phyloP scores from a whole-genome alignment of 2,113 vertebrate species.

The Cranoglanis bouderius region DNA sequence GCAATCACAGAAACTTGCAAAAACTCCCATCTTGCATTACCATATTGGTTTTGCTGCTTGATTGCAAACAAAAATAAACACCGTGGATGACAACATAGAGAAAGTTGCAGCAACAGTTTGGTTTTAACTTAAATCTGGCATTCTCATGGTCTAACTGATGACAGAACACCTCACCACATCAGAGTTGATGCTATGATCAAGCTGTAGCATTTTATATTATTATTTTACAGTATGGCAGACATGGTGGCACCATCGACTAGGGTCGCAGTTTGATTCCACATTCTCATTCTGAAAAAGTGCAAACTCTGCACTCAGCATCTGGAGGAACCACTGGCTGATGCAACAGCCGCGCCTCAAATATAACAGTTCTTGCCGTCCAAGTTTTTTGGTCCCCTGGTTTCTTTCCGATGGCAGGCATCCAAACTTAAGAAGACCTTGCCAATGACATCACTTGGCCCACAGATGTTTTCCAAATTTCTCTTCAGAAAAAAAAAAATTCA shows the following conservation, averaged over 20 bases:
- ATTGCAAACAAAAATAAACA: constrained; percentile 22
- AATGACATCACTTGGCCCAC: constrained; percentile 69
- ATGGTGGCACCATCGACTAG: constrained; percentile 55
- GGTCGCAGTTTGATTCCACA: constrained; percentile 33
- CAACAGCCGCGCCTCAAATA: constrained; percentile 51
- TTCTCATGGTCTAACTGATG: neutral
- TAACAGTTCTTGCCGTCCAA: constrained; percentile 58
- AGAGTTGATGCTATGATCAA: neutral
- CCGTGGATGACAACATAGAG: neutral
- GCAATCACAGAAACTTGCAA: constrained; percentile 28
- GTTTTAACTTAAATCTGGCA: constrained; percentile 57
- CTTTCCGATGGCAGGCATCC: constrained; percentile 61
- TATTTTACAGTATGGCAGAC: constrained; percentile 61
- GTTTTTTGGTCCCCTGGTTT: constrained; percentile 47
- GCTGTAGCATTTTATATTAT: constrained; percentile 43
- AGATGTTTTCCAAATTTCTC: constrained; percentile 50
- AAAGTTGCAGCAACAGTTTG: constrained; percentile 33
- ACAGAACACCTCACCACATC: neutral
- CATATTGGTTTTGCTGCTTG: constrained; percentile 7
- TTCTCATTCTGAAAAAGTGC: constrained; percentile 59
- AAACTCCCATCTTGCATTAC: constrained; percentile 39
- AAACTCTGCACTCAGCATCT: constrained; percentile 68
- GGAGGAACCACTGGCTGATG: constrained; percentile 65
- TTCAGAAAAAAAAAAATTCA: constrained; percentile 1
- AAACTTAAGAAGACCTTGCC: constrained; percentile 62